Conservation (phyloP, 2,797 vertebrate species). For the Lemur catta region DNA sequence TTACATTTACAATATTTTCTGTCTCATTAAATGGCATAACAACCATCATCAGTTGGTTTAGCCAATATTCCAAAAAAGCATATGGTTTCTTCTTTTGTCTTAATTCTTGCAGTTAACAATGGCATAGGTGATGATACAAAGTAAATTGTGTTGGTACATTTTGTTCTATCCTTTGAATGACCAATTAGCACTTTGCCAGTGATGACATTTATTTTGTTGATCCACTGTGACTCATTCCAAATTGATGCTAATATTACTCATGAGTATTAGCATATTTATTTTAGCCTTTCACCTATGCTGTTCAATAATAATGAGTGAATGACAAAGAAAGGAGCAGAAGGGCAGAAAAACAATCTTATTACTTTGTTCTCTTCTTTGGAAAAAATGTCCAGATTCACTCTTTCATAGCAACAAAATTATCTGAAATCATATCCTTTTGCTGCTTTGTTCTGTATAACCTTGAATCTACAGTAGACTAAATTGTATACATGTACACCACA, state of each 20-base stretch:
- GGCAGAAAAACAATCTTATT: background rate
- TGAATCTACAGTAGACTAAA: background rate
- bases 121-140: background rate
- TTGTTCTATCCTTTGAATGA: background rate
- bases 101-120: background rate
- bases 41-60: background rate
- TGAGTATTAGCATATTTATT: constrained; percentile 14
- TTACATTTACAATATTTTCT: background rate
- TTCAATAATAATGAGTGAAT: background rate
- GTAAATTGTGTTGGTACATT: background rate
- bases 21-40: background rate
- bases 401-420: background rate
- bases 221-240: background rate
- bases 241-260: background rate
- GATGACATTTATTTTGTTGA: constrained; percentile 5
- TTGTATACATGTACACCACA: background rate
- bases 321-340: background rate
- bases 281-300: background rate
- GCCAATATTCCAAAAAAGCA: background rate
- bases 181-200: background rate
- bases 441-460: background rate
- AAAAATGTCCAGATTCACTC: background rate
- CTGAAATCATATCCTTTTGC: background rate
- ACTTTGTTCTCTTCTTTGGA: background rate
- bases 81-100: background rate